A percentile compares a stretch with the other conserved stretches of the same genome.
These are phyloP conservation scores for Anguilla obscura DNA, from an alignment of 2,797 vertebrate species.

Conservation along the genomic window DNA sequence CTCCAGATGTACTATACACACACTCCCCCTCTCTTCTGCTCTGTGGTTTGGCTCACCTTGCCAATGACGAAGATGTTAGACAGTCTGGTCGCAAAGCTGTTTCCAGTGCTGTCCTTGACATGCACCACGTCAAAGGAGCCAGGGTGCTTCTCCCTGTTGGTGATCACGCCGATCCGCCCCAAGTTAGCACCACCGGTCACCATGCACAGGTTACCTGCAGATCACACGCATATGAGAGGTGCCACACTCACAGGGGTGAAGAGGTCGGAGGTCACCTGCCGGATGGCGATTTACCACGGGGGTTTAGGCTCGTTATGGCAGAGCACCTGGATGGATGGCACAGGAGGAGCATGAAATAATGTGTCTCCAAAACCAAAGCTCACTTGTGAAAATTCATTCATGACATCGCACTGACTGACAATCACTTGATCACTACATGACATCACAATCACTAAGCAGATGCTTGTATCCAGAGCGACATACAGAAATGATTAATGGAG, in stretches of 20 bases:
- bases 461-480: too few species aligned
- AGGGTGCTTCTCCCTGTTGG: slow-evolving; percentile 93
- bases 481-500: neutral
- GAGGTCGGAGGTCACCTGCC: too few species aligned
- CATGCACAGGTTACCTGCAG: slow-evolving; percentile 92
- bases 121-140: slow-evolving; percentile 97
- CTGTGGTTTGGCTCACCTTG: slow-evolving; percentile 77
- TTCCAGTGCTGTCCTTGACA: slow-evolving; percentile 92
- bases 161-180: slow-evolving; percentile 95
- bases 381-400: neutral
- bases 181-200: slow-evolving; percentile 96
- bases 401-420: neutral
- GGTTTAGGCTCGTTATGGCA: neutral
- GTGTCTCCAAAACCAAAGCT: neutral
- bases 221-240: neutral
- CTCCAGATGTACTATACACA: neutral
- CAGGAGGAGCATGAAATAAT: neutral
- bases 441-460: too few species aligned
- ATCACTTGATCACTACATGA: too few species aligned
- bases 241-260: neutral
- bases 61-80: slow-evolving; percentile 97
- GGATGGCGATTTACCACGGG: neutral
- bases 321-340: neutral
- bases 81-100: slow-evolving; percentile 93
- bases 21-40: too few species aligned